Evolutionary conservation across 2,888 invertebrate genomes (phyloP), one percentile per base, ranked within the genome.

Genomic region (Autographa gamma): DNA sequence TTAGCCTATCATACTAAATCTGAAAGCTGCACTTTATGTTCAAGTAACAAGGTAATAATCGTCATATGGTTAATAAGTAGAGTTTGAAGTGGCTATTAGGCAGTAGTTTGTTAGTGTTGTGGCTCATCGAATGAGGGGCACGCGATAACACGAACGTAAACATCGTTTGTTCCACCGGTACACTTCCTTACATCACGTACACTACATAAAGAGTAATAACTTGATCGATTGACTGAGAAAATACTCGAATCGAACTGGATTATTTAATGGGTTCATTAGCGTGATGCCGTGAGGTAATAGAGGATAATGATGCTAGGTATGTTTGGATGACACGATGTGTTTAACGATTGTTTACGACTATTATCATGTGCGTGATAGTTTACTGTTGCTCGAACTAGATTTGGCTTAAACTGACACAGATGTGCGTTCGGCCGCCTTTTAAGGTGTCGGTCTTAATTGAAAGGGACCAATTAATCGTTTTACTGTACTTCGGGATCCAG

Each of bases 131-230:
- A 91, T 86, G 86, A 85, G 88, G 83, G 84, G 84, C 90, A 88
- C 86, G 88, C 89, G 92, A 92, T 92, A 92, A 90, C 87, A 74
- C 73, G 77, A 84, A 84, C 81, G 82, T 90, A 90, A 90, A 91
- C 89, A 89, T 73, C 63, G 75, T 80, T 79, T 83, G 73, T 76
- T 77, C 31, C 48, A 56, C 19, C 54, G 48, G 63, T 65, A 56
- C 84, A 85, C 85, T 87, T 85, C 76, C 59, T 76, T 32, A 68
- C 60, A 66, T 76, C 76, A 76, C 64, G 69, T 71, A 63, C 60
- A 56, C 66, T 69, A 79, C 76, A 69, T 76, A 76, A 71, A 32
- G 31, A 32, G 13, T 74, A 69, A 78, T 65, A 52, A 75, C 43
- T 52, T 69, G 67, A 65, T 66, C 34, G 60, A 71, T 63, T 71